Percentiles rank a stretch among this genome's conserved stretches.
These are phyloP conservation scores for Dromas ardeola DNA, from an alignment of 2,113 vertebrate genomes.

Conservation along the genomic window DNA sequence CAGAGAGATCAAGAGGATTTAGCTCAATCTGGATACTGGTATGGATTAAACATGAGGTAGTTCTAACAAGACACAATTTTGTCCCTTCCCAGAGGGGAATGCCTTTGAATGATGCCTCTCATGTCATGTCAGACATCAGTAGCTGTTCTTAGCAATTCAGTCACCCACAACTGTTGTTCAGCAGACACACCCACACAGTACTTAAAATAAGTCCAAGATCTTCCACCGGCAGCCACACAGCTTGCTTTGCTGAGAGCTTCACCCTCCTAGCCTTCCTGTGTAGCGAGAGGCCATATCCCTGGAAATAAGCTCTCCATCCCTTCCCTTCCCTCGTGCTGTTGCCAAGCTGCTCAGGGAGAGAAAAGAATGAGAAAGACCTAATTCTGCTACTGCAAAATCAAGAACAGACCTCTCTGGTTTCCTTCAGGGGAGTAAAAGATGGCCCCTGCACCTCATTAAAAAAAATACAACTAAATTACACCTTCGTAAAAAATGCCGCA, in stretches of 20 bases:
- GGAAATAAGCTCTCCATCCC: not conserved
- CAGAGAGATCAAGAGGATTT: not conserved
- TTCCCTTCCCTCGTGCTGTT: not conserved
- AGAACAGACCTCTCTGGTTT: not conserved
- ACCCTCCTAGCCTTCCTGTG: not conserved
- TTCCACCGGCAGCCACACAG: not conserved
- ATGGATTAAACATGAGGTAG: not conserved
- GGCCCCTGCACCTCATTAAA: not conserved
- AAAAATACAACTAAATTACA: not conserved
- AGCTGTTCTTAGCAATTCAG: slow-evolving; percentile 1
- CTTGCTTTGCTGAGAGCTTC: not conserved
- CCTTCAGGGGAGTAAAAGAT: not conserved
- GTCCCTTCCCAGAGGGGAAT: not conserved
- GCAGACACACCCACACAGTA: not conserved
- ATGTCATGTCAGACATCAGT: not conserved
- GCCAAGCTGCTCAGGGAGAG: not conserved
- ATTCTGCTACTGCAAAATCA: not conserved
- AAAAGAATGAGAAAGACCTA: not conserved
- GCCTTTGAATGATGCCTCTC: not conserved
- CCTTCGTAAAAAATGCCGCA: not conserved
- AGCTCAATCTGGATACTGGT: not conserved
- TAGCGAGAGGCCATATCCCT: not conserved
- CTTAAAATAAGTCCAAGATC: not conserved
- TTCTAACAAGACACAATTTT: not conserved
- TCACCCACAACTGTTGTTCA: not conserved